Evolutionary conservation across 2,888 invertebrate species (phyloP), one percentile per base, ranked within the genome.

Genomic region (Epiblema foenella): DNA sequence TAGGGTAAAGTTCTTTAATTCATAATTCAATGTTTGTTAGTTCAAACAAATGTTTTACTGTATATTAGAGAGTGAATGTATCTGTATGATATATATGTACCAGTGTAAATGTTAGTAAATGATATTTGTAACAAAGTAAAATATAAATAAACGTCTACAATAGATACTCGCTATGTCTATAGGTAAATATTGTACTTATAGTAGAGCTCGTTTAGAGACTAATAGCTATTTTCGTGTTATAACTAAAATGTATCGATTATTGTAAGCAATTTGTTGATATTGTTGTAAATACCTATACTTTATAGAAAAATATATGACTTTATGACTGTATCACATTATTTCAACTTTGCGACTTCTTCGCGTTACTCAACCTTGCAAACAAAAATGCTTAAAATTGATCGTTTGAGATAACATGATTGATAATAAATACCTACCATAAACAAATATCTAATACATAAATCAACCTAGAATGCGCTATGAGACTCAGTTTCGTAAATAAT

Each of bases 241-340:
- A 81, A 3, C 33, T 8, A 33, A 33, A 82, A 79, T 84, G 82
- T 81, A 83, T 81, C 77, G 76, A 74, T 79, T 79, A 76, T 74
- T 73, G 75, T 82, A 81, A 83, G 78, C 64, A 79, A 64, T 84
- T 85, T 88, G 89, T 91, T 91, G 83, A 87, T 86, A 87, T 87
- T 86, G 84, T 85, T 91, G 91, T 92, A 92, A 88, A 90, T 91
- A 71, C 15, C 57, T 62, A 90, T 80, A 83, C 77, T 84, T 85
- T 85, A 87, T 84, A 83, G 83, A 85, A 78, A 83, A 81, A 75
- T 78, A 78, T 80, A 78, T 78, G 80, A 78, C 78, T 77, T 80
- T 75, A 80, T 81, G 82, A 84, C 85, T 83, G 78, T 60, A 49
- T 29, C 9, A 33, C n/a, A 11, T 67, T 71, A 39, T 67, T 71